Base-by-base conservation (phyloP, 1,140 invertebrate species). In the Pteromalus puparum region DNA sequence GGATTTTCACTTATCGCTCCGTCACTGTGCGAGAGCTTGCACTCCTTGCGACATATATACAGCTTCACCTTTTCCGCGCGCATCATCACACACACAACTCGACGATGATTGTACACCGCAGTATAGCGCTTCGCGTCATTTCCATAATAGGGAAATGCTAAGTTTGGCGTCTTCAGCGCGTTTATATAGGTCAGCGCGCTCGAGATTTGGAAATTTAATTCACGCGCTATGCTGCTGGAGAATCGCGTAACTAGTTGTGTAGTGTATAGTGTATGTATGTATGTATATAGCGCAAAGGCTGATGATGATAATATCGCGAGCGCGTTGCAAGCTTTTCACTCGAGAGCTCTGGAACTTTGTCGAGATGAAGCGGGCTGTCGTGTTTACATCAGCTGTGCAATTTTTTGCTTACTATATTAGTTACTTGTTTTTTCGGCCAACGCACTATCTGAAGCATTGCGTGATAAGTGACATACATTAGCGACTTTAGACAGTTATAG, bases 1-100 rank as follows among this genome's bases (percentile, higher is more conserved):
- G 72, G 53, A 83, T 86, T 77, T 86, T 77, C 68, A 81, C 73
- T 83, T 83, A 81, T 81, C 76, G 48, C 28, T 28, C 70, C 26
- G 38, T 65, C 46, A 74, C 65, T 48, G 46, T 13, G 15, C 10
- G 18, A 18, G 61, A 1, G 13, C 7, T 46, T 46, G 3, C 10
- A 10, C 7, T 5, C 1, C n/a, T n/a, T n/a, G n/a, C n/a, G n/a
- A n/a, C n/a, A n/a, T n/a, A n/a, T n/a, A n/a, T n/a, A 9, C 15
- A 18, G 15, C 46, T 15, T 13, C 13, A 48, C 46, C 12, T 48
- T 18, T 13, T 48, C 46, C 48, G 48, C 48, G 48, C 48, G 1
- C 48, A 21, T 53, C 48, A 53, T 53, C 18, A 15, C 48, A 10
- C 18, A 1, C 48, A 18, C 48, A 21, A n/a, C 53, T 61, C 53